Evolutionary conservation across 30 jellyfish, hydroid and myxozoan species (phyloP).

Genomic region (Cassiopea andromeda): DNA sequence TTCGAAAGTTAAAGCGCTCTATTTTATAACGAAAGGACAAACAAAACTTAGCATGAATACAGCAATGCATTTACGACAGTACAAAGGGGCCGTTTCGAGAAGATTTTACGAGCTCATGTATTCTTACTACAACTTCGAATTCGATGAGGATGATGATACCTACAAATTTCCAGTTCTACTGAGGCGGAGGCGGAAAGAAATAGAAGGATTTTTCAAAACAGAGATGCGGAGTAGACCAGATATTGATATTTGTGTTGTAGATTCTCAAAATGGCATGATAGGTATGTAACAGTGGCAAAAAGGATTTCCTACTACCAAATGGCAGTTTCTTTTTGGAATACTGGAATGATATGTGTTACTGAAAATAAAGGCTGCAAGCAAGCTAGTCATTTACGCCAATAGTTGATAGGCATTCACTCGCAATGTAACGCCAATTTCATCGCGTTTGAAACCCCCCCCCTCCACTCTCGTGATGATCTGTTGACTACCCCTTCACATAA

Average conservation of each 20-base stretch:
- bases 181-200: conserved; percentile 42
- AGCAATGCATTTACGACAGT: conserved; percentile 56
- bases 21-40: conserved; percentile 84
- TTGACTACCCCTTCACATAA: no score
- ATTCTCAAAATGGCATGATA: conserved; percentile 47
- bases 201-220: conserved; percentile 78
- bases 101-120: conserved; percentile 19
- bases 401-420: no score
- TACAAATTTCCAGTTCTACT: conserved; percentile 53
- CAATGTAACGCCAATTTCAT: no score
- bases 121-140: conserved; percentile 22
- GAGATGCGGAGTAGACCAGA: conserved; percentile 83
- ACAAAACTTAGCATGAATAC: conserved; percentile 75
- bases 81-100: conserved; percentile 33
- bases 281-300: conserved; percentile 4
- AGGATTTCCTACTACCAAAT: no score
- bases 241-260: conserved; percentile 47
- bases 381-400: no score
- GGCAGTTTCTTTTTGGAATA: no score
- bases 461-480: no score
- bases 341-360: no score
- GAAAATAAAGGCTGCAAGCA: no score
- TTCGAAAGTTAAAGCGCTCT: conserved; percentile 48
- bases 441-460: no score
- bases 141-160: conserved; percentile 42